These are phyloP conservation scores for Trissonchulus sp. DNA, from an alignment of 2,888 invertebrate species.

Conservation along the genomic window DNA sequence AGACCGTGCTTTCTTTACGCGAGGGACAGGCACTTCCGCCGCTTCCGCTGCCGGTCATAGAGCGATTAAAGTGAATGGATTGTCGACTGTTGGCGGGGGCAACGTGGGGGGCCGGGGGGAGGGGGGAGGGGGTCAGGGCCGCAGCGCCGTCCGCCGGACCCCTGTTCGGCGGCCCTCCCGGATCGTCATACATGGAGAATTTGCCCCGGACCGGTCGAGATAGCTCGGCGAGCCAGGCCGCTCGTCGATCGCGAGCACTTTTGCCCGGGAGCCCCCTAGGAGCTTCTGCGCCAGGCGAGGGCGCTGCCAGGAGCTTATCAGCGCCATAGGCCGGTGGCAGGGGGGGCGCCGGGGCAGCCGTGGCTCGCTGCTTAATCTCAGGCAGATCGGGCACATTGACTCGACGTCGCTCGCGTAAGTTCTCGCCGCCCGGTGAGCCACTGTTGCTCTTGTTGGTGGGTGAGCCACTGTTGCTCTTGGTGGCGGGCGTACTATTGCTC, in stretches of 20 bases:
- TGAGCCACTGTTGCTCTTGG: too few species aligned
- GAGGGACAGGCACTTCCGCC: background rate
- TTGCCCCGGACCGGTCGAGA: background rate
- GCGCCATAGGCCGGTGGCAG: too few species aligned
- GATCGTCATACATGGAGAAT: constrained; percentile 19
- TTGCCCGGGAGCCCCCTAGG: too few species aligned
- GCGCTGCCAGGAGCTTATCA: constrained; percentile 3
- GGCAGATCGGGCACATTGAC: too few species aligned
- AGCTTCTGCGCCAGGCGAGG: too few species aligned
- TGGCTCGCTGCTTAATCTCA: too few species aligned
- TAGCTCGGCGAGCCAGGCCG: constrained; percentile 12
- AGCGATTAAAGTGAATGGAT: too few species aligned
- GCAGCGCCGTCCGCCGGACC: background rate
- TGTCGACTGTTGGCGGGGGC: background rate
- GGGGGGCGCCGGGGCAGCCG: too few species aligned
- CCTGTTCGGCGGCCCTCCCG: background rate
- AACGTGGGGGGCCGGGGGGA: background rate
- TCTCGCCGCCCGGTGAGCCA: too few species aligned
- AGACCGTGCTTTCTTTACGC: background rate
- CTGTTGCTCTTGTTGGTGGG: too few species aligned
- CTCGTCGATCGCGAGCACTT: background rate
- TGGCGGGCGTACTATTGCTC: too few species aligned
- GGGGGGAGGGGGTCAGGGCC: background rate
- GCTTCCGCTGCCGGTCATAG: background rate
- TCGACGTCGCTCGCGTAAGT: too few species aligned